phyloP scores from a whole-genome alignment of 2,888 invertebrate genomes.

The Ormia ochracea region DNA sequence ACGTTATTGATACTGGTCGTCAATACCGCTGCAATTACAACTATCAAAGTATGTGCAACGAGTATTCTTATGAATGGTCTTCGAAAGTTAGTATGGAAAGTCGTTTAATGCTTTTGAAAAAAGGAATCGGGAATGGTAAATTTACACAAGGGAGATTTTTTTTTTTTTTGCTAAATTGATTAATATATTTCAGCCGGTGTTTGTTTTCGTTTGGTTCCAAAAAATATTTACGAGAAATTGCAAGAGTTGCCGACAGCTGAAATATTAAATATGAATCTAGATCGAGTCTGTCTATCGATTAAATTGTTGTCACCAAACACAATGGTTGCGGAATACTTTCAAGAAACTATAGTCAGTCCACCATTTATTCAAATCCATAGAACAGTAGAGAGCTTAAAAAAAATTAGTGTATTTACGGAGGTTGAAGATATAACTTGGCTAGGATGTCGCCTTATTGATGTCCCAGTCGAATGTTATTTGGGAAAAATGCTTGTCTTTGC shows the following conservation, averaged over 20 bases:
- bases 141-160: not conserved
- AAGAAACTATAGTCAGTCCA: constrained; percentile 89
- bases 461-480: constrained; percentile 92
- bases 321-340: constrained; percentile 88
- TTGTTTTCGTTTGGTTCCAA: constrained; percentile 88
- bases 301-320: constrained; percentile 87
- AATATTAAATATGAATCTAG: constrained; percentile 87
- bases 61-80: constrained; percentile 81
- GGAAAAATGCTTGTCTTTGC: constrained; percentile 94
- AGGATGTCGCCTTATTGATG: constrained; percentile 90
- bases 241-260: constrained; percentile 86
- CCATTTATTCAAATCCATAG: constrained; percentile 85
- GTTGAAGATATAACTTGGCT: constrained; percentile 86
- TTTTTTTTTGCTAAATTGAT: not conserved
- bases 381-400: constrained; percentile 82
- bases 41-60: constrained; percentile 54
- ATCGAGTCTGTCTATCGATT: constrained; percentile 88
- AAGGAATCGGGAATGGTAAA: constrained; percentile 31
- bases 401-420: constrained; percentile 89
- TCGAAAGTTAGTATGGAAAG: constrained; percentile 82
- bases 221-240: constrained; percentile 77
- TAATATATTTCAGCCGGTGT: constrained; percentile 78
- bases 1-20: constrained; percentile 89
- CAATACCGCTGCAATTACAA: constrained; percentile 54
- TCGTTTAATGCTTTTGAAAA: constrained; percentile 78